These are phyloP conservation scores for Drosophila paramelanica DNA, from an alignment of 2,888 invertebrate genomes.

Conservation along the genomic window DNA sequence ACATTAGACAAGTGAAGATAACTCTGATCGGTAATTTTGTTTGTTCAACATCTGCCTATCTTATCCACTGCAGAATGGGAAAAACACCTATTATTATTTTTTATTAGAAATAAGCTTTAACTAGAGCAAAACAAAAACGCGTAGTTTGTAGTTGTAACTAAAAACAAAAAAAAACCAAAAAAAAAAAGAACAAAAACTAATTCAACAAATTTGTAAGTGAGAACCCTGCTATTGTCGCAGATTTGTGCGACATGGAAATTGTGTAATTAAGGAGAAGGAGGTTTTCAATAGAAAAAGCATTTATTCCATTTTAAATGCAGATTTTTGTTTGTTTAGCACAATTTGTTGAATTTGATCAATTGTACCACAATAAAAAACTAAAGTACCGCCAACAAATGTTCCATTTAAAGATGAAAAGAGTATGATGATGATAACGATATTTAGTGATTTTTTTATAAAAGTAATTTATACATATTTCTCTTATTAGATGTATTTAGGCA, in stretches of 20 bases:
- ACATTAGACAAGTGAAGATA: conserved; percentile 10
- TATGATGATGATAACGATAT: conserved; percentile 66
- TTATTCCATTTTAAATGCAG: conserved; percentile 79
- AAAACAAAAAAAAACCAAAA: conserved; percentile 8
- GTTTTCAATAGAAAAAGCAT: conserved; percentile 74
- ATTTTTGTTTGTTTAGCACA: conserved; percentile 56
- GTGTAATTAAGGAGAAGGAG: conserved; percentile 32
- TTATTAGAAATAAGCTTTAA: conserved; percentile 47
- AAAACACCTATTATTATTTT: conserved; percentile 30
- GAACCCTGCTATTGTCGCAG: conserved; percentile 28
- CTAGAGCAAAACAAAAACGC: conserved; percentile 37
- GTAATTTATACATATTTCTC: conserved; percentile 50
- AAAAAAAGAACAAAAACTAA: conserved; percentile 30
- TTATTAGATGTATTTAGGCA: conserved; percentile 75
- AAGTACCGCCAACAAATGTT: conserved; percentile 74
- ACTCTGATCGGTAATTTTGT: neutral
- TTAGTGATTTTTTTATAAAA: conserved; percentile 12
- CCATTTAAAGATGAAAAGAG: conserved; percentile 75
- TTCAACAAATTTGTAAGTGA: conserved; percentile 49
- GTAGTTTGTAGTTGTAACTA: conserved; percentile 32
- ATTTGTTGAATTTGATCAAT: conserved; percentile 52
- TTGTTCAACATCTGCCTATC: conserved; percentile 1
- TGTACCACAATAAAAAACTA: conserved; percentile 38
- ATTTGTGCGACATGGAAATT: conserved; percentile 22
- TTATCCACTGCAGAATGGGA: conserved; percentile 13